phyloP scores from a whole-genome alignment of 2,888 invertebrate genomes.

The Sarcophaga subvicina region DNA sequence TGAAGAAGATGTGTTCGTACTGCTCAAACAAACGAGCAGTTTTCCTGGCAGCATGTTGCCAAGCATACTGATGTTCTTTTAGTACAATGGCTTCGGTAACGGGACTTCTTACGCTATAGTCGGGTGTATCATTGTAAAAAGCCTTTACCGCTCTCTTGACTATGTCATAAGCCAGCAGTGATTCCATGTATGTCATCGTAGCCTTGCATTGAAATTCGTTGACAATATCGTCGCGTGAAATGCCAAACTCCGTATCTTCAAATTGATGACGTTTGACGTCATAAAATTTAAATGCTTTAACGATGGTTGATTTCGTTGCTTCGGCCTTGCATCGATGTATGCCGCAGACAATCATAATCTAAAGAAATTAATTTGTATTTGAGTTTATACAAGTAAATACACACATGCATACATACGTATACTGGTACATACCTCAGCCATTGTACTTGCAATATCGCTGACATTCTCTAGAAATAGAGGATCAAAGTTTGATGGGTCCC shows the following conservation, averaged over 20 bases:
- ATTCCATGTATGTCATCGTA: constrained; percentile 76
- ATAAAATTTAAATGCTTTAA: constrained; percentile 77
- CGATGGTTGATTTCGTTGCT: constrained; percentile 74
- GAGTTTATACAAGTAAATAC: not conserved
- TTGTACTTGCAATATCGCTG: constrained; percentile 54
- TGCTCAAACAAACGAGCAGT: constrained; percentile 75
- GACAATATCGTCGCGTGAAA: constrained; percentile 77
- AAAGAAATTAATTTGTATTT: not conserved
- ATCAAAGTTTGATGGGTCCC: constrained; percentile 20
- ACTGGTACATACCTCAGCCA: constrained; percentile 48
- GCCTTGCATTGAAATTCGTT: constrained; percentile 76
- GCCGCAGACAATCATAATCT: constrained; percentile 74
- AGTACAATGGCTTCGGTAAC: constrained; percentile 73
- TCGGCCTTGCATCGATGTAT: constrained; percentile 75
- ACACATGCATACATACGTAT: not conserved
- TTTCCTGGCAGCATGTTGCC: constrained; percentile 78
- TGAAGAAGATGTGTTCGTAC: constrained; percentile 74
- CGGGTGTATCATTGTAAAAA: constrained; percentile 76
- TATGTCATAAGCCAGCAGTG: constrained; percentile 76
- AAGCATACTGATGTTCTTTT: constrained; percentile 73
- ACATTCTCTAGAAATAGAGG: constrained; percentile 59
- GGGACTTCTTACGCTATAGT: constrained; percentile 74
- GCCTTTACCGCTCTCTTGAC: constrained; percentile 79
- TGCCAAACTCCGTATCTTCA: constrained; percentile 60
- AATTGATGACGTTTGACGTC: constrained; percentile 75